These are phyloP conservation scores for Drosophila bocki DNA, from an alignment of 1,140 invertebrate species.

Conservation along the genomic window DNA sequence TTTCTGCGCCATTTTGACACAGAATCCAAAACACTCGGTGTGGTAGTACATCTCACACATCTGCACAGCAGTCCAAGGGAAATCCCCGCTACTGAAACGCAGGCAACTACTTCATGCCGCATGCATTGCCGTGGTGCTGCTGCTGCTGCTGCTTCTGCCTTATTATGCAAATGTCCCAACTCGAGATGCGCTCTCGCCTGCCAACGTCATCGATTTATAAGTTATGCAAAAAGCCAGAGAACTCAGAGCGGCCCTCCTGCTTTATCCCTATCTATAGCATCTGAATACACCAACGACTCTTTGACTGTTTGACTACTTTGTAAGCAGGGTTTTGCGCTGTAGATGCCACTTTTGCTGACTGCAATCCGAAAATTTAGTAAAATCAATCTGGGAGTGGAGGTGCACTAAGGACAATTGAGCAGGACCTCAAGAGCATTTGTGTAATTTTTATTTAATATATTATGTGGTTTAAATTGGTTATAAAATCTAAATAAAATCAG, in stretches of 20 bases:
- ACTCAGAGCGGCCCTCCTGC: neutral
- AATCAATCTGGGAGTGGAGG: slow-evolving; percentile 42
- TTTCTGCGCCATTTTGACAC: slow-evolving; percentile 78
- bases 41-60: slow-evolving; percentile 25
- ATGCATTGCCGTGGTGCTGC: slow-evolving; percentile 4
- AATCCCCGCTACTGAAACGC: slow-evolving; percentile 40
- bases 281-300: slow-evolving; percentile 23
- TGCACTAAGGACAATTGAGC: neutral
- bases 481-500: too few relatives aligned
- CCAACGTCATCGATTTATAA: slow-evolving; percentile 82
- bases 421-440: neutral
- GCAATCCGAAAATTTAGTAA: slow-evolving; percentile 61
- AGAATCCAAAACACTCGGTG: slow-evolving; percentile 54
- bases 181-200: slow-evolving; percentile 60
- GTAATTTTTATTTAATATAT: neutral
- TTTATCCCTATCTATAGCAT: slow-evolving; percentile 19
- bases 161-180: slow-evolving; percentile 73
- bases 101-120: slow-evolving; percentile 56
- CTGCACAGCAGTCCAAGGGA: slow-evolving; percentile 24
- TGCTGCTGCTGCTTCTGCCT: slow-evolving; percentile 36
- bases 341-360: slow-evolving; percentile 64
- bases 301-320: slow-evolving; percentile 72
- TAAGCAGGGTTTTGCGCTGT: slow-evolving; percentile 70
- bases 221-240: slow-evolving; percentile 68
- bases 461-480: neutral